Evolutionary conservation across 1,140 invertebrate species (phyloP), one percentile per base, ranked within the genome.

Genomic region (Teleopsis dalmanni): DNA sequence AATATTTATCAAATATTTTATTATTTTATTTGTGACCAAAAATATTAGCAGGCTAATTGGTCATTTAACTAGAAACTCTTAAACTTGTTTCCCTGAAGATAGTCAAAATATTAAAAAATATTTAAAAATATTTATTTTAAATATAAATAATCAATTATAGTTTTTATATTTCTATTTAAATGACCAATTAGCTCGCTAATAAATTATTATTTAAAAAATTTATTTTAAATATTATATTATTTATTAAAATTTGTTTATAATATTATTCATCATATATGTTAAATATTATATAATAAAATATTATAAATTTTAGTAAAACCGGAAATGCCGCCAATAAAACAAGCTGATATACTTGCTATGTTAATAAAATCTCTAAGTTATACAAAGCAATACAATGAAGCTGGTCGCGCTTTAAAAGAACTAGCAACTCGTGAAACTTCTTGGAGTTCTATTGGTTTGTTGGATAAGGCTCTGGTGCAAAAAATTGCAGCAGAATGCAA

Each of bases 401-500:
- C 68, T 7, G 58, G 65, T 6, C 54, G 56, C 1, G 57, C 58
- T 0, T 57, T 71, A 0, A 66, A 65, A 19, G 67, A 71, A 29
- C 50, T 71, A 18, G 56, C 63, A 7, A 47, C 64, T 2, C 65
- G 64, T 40, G 62, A 66, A 25, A 51, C 51, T 25, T 55, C 57
- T 0, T 71, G 68, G 68, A 69, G 65, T 36, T 54, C 56, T n/a
- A 48, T 58, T 0, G 67, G 60, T 0, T 34, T 70, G 13, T 16
- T 71, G 1, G 67, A 70, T 13, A 57, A 58, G 10, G 52, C 49
- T 1, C 36, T 65, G 8, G 59, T 70, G 6, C 65, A 67, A 19
- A 65, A 57, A 42, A 52, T 71, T 6, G 63, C 68, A 21, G 57
- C 63, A n/a, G 68, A 71, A 36, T 67, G 65, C 25, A 57, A 65